Evolutionary conservation across 2,888 invertebrate species (phyloP), one percentile per base, ranked within the genome.

Genomic region (Coelopa pilipes): DNA sequence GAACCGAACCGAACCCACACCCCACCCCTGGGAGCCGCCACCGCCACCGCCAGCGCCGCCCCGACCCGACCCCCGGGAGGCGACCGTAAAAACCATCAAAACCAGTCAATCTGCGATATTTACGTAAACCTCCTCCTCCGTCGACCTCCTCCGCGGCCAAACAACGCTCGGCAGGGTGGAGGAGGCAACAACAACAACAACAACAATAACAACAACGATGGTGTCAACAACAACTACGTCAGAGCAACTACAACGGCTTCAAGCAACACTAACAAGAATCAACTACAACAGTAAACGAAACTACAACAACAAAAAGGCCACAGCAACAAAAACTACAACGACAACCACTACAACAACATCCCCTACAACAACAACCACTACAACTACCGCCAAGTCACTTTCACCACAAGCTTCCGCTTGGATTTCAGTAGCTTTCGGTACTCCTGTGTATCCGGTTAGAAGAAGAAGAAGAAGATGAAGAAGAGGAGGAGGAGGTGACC

Each of bases 91-190:
- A 63, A n/a, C 63, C 19, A 63, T 63, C 46, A 63, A 47, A 63
- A 46, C 17, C 63, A 63, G 63, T 63, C 63, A 63, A 63, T 63
- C 63, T 46, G 46, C 47, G n/a, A 46, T 63, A 47, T 63, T 63
- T 24, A 15, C 24, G 13, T 21, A 34, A 62, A 62, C 60, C 21
- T 7, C 45, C 24, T n/a, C n/a, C n/a, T n/a, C n/a, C n/a, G n/a
- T n/a, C n/a, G 49, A 60, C 1, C 13, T 13, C 60, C 21, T 7
- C 45, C 24, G 24, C 0, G 7, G n/a, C 53, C 53, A 53, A 53
- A 53, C 60, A 62, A 57, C 21, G 15, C 21, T 17, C 11, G 17
- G 17, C 11, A 57, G 21, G 57, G 17, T 57, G 15, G 17, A 17
- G 21, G 57, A 21, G 10, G 17, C 21, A 57, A 21, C 3, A 45